Evolutionary conservation across 2,888 invertebrate genomes (phyloP), one percentile per base, ranked within the genome.

Genomic region (Actias luna): DNA sequence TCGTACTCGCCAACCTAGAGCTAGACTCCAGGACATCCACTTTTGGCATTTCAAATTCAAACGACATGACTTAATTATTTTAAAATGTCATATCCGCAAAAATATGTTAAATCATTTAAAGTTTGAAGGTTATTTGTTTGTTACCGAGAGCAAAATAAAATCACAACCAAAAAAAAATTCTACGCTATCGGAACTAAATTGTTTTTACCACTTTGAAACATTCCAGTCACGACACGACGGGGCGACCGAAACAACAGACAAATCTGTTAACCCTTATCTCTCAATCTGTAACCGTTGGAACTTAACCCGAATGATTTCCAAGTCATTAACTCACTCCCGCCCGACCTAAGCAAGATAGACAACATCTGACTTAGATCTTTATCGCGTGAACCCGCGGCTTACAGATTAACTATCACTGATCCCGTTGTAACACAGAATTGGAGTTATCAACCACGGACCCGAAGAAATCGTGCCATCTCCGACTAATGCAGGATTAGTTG

Each of bases 281-380:
- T 79, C 88, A 87, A 91, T 92, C 89, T 89, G 81, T 80, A 83
- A 82, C 83, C 83, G 78, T 79, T 79, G 85, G 80, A 87, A 88
- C 85, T 88, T 87, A 89, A 88, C 88, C 91, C 91, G 83, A 91
- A 91, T 92, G 88, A 92, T 90, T 92, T 92, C 91, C 92, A 83
- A 88, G 87, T 89, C 92, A 92, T 92, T 92, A 91, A 92, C 87
- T 84, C 80, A 83, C 85, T 87, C 85, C 84, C 79, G 78, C 79
- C 83, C 85, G 80, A 81, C 83, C 88, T 92, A 91, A 92, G 92
- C 87, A 88, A 92, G 92, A 92, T 85, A 91, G 90, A 92, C 92
- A 91, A 89, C 92, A 89, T 88, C 88, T 85, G 87, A 90, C 88
- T 89, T 83, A 85, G 90, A 92, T 89, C 85, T 84, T 84, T 89